Percentiles rank a stretch among this genome's conserved stretches.
These are phyloP conservation scores for Pristionchus fissidentatus DNA, from an alignment of 2,888 invertebrate species.

Conservation along the genomic window DNA sequence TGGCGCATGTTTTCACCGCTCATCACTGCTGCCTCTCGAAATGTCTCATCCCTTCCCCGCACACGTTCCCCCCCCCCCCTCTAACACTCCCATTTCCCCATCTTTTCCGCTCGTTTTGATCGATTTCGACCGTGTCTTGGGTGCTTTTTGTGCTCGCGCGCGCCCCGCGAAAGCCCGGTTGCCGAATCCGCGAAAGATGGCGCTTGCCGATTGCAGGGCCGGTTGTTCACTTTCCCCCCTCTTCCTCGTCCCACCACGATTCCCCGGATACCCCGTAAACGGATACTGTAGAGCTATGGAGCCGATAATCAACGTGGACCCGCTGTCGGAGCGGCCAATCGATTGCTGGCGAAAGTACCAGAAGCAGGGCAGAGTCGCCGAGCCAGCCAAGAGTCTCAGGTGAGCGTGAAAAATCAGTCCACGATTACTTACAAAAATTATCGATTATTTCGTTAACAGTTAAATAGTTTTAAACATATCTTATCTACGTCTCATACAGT, in stretches of 20 bases:
- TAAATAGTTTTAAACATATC: too few species aligned
- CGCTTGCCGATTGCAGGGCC: neutral
- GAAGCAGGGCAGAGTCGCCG: constrained; percentile 70
- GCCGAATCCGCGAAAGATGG: neutral
- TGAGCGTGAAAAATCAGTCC: too few species aligned
- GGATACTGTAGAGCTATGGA: constrained; percentile 32
- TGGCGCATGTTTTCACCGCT: too few species aligned
- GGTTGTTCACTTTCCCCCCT: neutral
- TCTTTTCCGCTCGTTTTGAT: constrained; percentile 8
- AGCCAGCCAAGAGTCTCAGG: constrained; percentile 71
- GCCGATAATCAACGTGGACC: constrained; percentile 66
- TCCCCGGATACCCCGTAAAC: neutral
- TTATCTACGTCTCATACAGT: too few species aligned
- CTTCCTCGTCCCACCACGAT: constrained; percentile 3
- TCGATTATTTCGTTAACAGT: too few species aligned
- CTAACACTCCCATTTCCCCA: neutral
- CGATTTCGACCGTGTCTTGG: neutral
- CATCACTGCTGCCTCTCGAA: too few species aligned
- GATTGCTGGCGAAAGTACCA: constrained; percentile 74
- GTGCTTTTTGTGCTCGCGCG: too few species aligned
- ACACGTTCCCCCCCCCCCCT: neutral
- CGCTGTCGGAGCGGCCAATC: constrained; percentile 69
- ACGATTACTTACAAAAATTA: neutral
- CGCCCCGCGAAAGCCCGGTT: too few species aligned
- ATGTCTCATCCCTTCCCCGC: neutral